Percentiles rank a stretch among this genome's conserved stretches.
These are phyloP conservation scores for Troides aeacus DNA, from an alignment of 2,888 invertebrate genomes.

Conservation along the genomic window DNA sequence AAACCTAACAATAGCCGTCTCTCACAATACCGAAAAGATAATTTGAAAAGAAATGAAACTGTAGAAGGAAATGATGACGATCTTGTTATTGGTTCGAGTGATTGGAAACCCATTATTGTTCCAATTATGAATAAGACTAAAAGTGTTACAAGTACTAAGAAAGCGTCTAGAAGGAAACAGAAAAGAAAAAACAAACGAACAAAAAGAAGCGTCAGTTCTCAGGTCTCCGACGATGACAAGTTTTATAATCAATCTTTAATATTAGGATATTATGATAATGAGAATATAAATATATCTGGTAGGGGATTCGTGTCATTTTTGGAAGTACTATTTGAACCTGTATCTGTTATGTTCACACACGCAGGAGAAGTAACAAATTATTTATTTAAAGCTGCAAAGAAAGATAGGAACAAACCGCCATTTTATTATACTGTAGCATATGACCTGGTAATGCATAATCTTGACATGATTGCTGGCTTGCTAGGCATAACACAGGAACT, in stretches of 20 bases:
- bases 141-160: conserved; percentile 29
- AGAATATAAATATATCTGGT: conserved; percentile 22
- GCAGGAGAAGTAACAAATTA: conserved; percentile 51
- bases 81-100: conserved; percentile 43
- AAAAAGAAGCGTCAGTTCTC: conserved; percentile 43
- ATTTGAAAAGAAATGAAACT: conserved; percentile 35
- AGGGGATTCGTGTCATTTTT: conserved; percentile 48
- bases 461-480: conserved; percentile 62
- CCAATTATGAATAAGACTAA: conserved; percentile 43
- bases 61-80: conserved; percentile 32
- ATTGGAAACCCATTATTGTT: conserved; percentile 66
- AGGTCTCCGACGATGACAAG: neutral
- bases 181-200: conserved; percentile 47
- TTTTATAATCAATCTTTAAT: neutral
- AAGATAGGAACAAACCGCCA: conserved; percentile 50
- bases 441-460: conserved; percentile 53
- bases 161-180: conserved; percentile 41
- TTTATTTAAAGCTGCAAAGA: conserved; percentile 46
- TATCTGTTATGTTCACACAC: conserved; percentile 45
- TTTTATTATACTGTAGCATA: conserved; percentile 58
- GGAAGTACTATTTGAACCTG: conserved; percentile 45
- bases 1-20: conserved; percentile 61
- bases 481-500: conserved; percentile 52
- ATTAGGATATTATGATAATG: neutral
- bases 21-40: conserved; percentile 49